Evolutionary conservation across 2,113 vertebrate genomes (phyloP), one percentile per base, ranked within the genome.

Genomic region (Cacatua alba): DNA sequence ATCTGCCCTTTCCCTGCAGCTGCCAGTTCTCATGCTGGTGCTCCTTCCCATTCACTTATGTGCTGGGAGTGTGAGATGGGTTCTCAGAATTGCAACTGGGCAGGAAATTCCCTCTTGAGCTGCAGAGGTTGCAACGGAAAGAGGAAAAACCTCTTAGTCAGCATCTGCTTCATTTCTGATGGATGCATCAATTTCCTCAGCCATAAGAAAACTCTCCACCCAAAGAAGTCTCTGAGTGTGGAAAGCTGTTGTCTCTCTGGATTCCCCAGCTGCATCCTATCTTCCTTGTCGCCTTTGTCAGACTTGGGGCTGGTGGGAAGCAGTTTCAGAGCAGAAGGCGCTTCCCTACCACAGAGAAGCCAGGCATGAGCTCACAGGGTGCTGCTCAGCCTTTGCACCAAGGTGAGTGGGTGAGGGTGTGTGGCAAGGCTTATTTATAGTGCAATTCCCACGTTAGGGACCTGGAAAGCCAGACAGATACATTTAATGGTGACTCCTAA

Each of bases 91-190:
- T 51, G 46, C 83, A 68, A 65, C 41, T 4, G 5, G 83, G 78
- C 95, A 97, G 97, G 97, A 97, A 97, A 94, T 97, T 95, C 88
- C 43, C 48, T 91, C 88, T 96, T 2, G 6, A 90, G 85, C 90
- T 88, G 83, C 87, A 91, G 74, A 94, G 90, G 90, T 94, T 95
- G 83, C 91, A 97, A 94, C 10, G 1, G 94, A 90, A 95, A 96
- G 84, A 95, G 94, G 90, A 94, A 96, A 94, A 97, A 92, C 21
- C 79, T 95, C 94, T 95, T 88, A 96, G 92, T 97, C 95, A 97
- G 97, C 80, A 90, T 94, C 15, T 5, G 17, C 79, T 94, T 88
- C 7, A 11, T 82, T 95, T 95, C 75, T 96, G 88, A 95, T 95
- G 85, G 82, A 93, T 95, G 75, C 57, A 82, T 86, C 75, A 51